These are phyloP conservation scores for Synanthedon formicaeformis DNA, from an alignment of 2,888 invertebrate genomes.

Conservation along the genomic window DNA sequence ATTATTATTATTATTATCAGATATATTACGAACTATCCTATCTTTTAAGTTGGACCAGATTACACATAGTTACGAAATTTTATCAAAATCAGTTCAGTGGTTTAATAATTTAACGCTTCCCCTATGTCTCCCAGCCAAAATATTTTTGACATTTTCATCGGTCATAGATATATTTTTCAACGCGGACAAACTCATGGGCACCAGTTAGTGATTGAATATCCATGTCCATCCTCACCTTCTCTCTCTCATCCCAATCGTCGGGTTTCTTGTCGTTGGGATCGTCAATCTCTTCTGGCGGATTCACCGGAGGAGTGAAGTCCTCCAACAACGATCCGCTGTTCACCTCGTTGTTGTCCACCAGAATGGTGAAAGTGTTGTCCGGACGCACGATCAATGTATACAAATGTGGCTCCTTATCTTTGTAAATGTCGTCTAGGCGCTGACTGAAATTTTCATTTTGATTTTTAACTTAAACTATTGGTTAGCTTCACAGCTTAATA, in stretches of 20 bases:
- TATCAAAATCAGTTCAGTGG: no score
- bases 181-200: no score
- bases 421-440: conserved; percentile 86
- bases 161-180: no score
- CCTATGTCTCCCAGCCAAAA: no score
- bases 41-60: no score
- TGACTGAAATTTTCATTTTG: conserved; percentile 48
- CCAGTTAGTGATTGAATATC: no score
- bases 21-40: no score
- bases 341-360: conserved; percentile 85
- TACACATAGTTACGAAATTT: no score
- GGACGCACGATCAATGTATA: conserved; percentile 96
- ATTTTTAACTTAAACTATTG: background rate
- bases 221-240: conserved; percentile 34
- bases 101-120: no score
- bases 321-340: conserved; percentile 89
- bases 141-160: no score
- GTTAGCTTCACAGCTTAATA: background rate
- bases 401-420: conserved; percentile 94
- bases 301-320: conserved; percentile 93
- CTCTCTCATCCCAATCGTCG: conserved; percentile 95
- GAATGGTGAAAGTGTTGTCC: conserved; percentile 95
- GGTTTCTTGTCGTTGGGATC: conserved; percentile 90
- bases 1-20: no score
- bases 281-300: conserved; percentile 94